A percentile compares a stretch with the other conserved stretches of the same genome.
Conservation (phyloP, 1,140 invertebrate species). For the Stenopsyche tienmushanensis region DNA sequence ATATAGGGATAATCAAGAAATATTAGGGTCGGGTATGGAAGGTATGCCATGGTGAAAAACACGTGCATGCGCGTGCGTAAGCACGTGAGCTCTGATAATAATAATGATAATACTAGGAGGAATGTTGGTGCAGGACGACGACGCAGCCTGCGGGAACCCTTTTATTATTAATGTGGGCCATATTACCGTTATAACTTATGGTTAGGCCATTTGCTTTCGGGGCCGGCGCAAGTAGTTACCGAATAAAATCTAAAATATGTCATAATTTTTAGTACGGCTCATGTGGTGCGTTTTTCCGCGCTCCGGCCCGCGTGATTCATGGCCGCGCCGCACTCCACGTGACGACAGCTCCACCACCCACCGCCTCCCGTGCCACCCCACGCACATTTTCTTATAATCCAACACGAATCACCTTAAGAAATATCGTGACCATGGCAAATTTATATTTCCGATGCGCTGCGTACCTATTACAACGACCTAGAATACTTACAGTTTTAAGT, state of each 20-base stretch:
- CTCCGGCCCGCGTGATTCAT: not conserved
- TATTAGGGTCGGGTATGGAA: not conserved
- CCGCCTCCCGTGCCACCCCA: no score
- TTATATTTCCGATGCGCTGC: no score
- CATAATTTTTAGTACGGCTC: not conserved
- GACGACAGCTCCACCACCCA: no score
- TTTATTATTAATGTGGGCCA: not conserved
- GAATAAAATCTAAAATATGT: not conserved
- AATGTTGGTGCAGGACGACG: not conserved
- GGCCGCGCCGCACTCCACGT: no score
- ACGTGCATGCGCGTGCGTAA: not conserved
- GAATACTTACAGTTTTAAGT: no score
- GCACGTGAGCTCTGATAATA: not conserved
- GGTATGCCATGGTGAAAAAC: no score
- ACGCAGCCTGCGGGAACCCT: not conserved
- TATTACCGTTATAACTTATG: not conserved
- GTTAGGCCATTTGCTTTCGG: not conserved
- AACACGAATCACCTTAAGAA: no score
- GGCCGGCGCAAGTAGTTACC: not conserved
- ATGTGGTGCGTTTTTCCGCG: not conserved
- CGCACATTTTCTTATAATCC: no score
- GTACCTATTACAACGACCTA: no score
- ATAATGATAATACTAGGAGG: not conserved
- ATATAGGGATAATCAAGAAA: not conserved
- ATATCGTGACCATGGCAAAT: no score